Base-by-base conservation (phyloP, 2,113 vertebrate genomes). In the Periophthalmodon schlosseri region DNA sequence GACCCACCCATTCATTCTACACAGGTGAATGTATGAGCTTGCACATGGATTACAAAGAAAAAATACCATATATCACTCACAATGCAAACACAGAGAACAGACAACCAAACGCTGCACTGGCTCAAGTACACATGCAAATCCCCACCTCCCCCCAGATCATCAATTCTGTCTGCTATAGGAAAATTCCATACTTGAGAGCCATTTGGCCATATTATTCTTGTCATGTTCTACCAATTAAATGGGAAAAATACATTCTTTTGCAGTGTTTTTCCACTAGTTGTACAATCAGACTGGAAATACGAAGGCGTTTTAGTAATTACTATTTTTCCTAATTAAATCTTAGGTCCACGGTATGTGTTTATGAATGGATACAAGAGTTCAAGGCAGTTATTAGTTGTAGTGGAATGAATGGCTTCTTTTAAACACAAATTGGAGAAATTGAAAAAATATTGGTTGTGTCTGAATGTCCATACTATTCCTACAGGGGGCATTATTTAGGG, bases 1-100 rank as follows among this genome's bases (percentile, higher is more conserved):
- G 77, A 52, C 85, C 87, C 84, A 86, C 83, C 82, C 74, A 82
- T 36, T 74, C 60, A 15, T 74, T 18, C 73, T 64, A 69, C 57
- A 68, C 58, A 77, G 61, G 52, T 33, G 64, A 34, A 60, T 69
- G 73, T 69, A 77, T 77, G 83, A 68, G 34, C 86, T 74, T 79
- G 82, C 28, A 52, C 69, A 3, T 23, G 33, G 69, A 75, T 61
- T 76, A 77, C 24, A 36, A 68, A n/a, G 66, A 67, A 72, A 34
- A 28, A 47, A 13, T 4, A 34, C 50, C 33, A 75, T 72, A 60
- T 52, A 23, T 20, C 66, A 68, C 18, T 60, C 36, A 72, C 21
- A 64, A 34, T 78, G 61, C 61, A 64, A 64, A 64, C 61, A 64
- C 5, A 82, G 78, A 68, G 66, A 68, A 64, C 57, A 78, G 9